Conservation (phyloP, 1,140 invertebrate species). For the Caerostris extrusa region DNA sequence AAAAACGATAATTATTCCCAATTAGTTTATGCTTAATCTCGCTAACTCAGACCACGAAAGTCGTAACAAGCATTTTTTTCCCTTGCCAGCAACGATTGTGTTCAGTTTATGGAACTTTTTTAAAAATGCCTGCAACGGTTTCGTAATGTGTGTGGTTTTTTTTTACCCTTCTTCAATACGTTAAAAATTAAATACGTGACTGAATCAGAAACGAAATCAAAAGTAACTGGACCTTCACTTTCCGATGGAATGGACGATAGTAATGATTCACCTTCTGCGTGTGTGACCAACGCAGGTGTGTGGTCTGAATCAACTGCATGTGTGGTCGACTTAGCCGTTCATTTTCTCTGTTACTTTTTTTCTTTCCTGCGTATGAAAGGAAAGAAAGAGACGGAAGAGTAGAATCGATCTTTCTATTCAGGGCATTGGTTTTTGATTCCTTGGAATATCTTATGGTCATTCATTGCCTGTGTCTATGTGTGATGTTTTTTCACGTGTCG, state of each 20-base stretch:
- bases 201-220: constrained; percentile 46
- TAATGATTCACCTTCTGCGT: constrained; percentile 70
- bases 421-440: constrained; percentile 51
- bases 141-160: background rate
- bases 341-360: constrained; percentile 27
- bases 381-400: constrained; percentile 35
- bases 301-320: constrained; percentile 54
- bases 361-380: constrained; percentile 47
- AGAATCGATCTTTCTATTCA: constrained; percentile 58
- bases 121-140: constrained; percentile 1
- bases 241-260: constrained; percentile 31
- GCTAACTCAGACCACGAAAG: constrained; percentile 6
- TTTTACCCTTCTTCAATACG: constrained; percentile 15
- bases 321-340: constrained; percentile 65
- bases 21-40: constrained; percentile 55
- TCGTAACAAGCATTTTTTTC: constrained; percentile 26
- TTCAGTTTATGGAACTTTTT: constrained; percentile 1
- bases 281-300: constrained; percentile 65
- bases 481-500: constrained; percentile 5
- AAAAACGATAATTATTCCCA: constrained; percentile 63
- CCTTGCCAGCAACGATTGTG: background rate
- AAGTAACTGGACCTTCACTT: constrained; percentile 60
- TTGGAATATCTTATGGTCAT: constrained; percentile 23
- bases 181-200: constrained; percentile 64
- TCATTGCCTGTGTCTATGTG: background rate